Conservation (phyloP, 2,113 vertebrate species). For the Psammodynastes pulverulentus region DNA sequence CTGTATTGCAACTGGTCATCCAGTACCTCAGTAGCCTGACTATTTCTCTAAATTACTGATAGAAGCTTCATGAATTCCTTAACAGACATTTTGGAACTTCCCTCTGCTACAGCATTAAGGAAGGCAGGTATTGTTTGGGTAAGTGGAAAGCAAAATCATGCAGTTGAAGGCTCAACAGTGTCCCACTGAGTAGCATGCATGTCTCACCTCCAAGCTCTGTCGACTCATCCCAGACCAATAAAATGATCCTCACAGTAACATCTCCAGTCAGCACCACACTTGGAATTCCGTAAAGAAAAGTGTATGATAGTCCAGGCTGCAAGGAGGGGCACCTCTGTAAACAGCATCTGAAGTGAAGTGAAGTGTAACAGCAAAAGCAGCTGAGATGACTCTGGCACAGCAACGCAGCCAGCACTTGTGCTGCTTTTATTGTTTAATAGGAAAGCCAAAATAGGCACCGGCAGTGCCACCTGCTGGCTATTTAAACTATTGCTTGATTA, state of each 20-base stretch:
- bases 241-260: neutral
- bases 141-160: neutral
- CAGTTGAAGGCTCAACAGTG: neutral
- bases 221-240: neutral
- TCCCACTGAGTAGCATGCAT: constrained; percentile 6
- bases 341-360: constrained; percentile 21
- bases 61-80: neutral
- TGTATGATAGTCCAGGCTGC: constrained; percentile 13
- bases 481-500: neutral
- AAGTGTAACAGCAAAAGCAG: constrained; percentile 15
- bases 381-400: constrained; percentile 21
- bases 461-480: constrained; percentile 26
- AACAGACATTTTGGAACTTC: neutral
- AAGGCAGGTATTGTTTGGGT: neutral
- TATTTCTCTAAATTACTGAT: neutral
- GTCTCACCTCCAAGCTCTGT: constrained; percentile 10
- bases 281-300: neutral
- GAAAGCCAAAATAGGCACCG: neutral
- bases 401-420: constrained; percentile 8
- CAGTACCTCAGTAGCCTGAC: neutral
- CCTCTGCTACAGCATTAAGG: neutral
- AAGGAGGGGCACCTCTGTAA: constrained; percentile 3
- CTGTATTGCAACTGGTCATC: neutral
- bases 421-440: constrained; percentile 18
- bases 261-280: constrained; percentile 5